Evolutionary conservation across 2,113 vertebrate species (phyloP).

Genomic region (Procavia capensis): DNA sequence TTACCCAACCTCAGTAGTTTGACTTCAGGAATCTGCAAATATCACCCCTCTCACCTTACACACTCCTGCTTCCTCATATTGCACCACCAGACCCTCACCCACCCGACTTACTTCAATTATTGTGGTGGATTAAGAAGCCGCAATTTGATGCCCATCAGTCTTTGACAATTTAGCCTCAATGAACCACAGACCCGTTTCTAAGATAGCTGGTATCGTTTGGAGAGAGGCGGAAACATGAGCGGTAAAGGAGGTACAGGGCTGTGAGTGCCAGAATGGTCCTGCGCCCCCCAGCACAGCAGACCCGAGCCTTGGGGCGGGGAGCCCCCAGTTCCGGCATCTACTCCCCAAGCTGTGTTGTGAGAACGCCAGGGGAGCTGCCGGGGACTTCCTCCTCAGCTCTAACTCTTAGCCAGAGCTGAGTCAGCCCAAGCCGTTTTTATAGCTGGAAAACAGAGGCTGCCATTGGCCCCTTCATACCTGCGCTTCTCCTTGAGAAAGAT

Average conservation of each 20-base stretch:
- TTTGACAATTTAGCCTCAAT: background rate
- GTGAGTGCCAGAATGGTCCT: background rate
- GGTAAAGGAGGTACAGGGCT: background rate
- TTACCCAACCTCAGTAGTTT: background rate
- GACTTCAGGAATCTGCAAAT: background rate
- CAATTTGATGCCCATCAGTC: background rate
- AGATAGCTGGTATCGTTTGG: background rate
- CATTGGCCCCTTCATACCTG: background rate
- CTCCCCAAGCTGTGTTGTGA: background rate
- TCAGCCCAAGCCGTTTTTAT: background rate
- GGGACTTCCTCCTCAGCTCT: background rate
- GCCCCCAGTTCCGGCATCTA: background rate
- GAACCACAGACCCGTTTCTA: background rate
- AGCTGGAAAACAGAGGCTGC: background rate
- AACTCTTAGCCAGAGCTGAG: background rate
- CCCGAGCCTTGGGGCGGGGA: background rate
- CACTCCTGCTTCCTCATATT: background rate
- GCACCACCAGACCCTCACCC: background rate
- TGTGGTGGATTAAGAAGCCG: background rate
- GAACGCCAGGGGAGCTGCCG: background rate
- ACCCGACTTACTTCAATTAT: background rate
- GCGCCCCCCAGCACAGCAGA: background rate
- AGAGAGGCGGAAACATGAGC: background rate
- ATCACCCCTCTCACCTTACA: background rate
- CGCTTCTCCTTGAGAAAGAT: background rate